phyloP scores from a whole-genome alignment of 2,888 invertebrate genomes.

The Chloromyia formosa region DNA sequence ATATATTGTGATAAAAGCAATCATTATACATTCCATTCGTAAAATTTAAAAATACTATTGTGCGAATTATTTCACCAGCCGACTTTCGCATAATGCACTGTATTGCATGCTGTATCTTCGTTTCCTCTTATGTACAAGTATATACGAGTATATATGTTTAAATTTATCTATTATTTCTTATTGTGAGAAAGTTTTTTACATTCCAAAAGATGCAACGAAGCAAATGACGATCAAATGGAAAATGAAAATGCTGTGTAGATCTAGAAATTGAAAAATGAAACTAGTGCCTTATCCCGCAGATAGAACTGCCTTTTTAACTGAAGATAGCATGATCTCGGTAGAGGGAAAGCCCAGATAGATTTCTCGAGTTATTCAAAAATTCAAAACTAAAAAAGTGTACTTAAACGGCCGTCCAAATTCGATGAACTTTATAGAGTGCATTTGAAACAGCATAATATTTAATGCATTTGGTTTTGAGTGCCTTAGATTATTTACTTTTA shows the following conservation, averaged over 20 bases:
- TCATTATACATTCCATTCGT: constrained; percentile 16
- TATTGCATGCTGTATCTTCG: background rate
- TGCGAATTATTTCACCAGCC: background rate
- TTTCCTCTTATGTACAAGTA: background rate
- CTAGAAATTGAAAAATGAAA: background rate
- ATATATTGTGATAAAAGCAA: constrained; percentile 23
- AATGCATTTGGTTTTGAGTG: too few species aligned
- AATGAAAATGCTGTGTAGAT: too few species aligned
- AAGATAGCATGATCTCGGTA: constrained; percentile 23
- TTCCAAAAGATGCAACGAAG: background rate
- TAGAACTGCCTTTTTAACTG: background rate
- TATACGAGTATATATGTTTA: background rate
- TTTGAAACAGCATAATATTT: background rate
- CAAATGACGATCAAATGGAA: too few species aligned
- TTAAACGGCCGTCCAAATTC: constrained; percentile 21
- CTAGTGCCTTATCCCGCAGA: background rate
- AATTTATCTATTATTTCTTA: background rate
- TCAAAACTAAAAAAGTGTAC: background rate
- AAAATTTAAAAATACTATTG: background rate
- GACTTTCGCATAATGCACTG: background rate
- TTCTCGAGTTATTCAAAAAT: background rate
- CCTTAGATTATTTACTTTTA: too few species aligned
- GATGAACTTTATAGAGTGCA: constrained; percentile 9
- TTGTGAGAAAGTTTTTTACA: too few species aligned
- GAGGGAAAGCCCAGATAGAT: background rate